phyloP scores from a whole-genome alignment of 2,797 vertebrate species.

The Gymnopithys bicolor region DNA sequence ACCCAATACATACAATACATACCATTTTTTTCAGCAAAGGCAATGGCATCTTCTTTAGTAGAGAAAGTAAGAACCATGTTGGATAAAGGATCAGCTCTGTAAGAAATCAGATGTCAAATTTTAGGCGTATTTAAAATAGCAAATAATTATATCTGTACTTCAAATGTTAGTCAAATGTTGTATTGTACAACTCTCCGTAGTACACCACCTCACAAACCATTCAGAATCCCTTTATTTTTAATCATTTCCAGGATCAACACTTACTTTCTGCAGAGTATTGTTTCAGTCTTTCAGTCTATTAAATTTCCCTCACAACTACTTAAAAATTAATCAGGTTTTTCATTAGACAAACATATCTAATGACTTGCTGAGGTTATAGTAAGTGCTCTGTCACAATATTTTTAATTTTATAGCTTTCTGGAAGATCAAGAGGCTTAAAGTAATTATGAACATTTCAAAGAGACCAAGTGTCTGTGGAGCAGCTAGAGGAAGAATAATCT shows the following conservation, averaged over 20 bases:
- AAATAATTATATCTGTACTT: neutral
- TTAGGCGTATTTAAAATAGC: neutral
- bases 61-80: conserved; percentile 90
- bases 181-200: neutral
- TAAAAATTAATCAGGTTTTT: neutral
- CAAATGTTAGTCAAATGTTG: neutral
- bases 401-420: neutral
- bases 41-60: conserved; percentile 91
- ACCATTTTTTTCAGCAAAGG: conserved; percentile 98
- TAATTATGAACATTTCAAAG: neutral
- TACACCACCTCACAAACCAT: neutral
- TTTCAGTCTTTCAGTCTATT: neutral
- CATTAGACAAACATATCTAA: neutral
- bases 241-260: neutral
- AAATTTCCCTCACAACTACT: neutral
- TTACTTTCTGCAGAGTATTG: neutral
- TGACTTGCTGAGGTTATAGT: neutral
- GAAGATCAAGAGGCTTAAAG: neutral
- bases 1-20: neutral
- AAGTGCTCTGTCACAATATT: neutral
- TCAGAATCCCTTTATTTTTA: neutral
- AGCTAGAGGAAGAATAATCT: neutral
- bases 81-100: conserved; percentile 92
- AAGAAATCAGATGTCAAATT: conserved; percentile 51
- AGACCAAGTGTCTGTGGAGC: neutral